Evolutionary conservation across 2,113 vertebrate species (phyloP).

Genomic region (Nettapus auritus): DNA sequence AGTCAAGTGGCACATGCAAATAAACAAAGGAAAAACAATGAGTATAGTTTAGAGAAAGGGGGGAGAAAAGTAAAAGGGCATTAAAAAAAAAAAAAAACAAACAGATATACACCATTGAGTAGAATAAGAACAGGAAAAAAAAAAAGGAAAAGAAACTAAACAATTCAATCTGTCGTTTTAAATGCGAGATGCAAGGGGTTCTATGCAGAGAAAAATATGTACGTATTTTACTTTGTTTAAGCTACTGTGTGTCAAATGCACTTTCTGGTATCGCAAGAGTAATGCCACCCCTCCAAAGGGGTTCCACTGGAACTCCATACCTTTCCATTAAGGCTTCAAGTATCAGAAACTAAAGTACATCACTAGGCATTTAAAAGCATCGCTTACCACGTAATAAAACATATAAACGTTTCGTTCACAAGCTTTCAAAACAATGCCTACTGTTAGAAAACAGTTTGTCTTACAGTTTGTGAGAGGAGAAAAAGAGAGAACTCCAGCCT

Average conservation of each 20-base stretch:
- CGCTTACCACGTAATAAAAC: not conserved
- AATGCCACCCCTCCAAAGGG: not conserved
- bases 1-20: not conserved
- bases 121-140: rapidly evolving
- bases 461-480: rapidly evolving
- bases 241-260: not conserved
- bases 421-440: not conserved
- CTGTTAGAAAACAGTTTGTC: not conserved
- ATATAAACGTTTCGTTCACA: not conserved
- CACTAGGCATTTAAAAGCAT: not conserved
- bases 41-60: not conserved
- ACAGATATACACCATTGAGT: rapidly evolving
- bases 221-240: not conserved
- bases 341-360: not conserved
- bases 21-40: not conserved
- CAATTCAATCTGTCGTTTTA: not conserved
- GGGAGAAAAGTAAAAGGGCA: rapidly evolving
- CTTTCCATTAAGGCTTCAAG: not conserved
- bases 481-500: not conserved
- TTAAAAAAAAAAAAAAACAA: not conserved
- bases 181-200: rapidly evolving
- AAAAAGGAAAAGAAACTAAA: rapidly evolving
- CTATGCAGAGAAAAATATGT: rapidly evolving
- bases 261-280: not conserved
- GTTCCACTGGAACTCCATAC: not conserved